Percentiles rank a stretch among this genome's conserved stretches.
Conservation (phyloP, 1,140 invertebrate species). For the Antheraea mylitta region DNA sequence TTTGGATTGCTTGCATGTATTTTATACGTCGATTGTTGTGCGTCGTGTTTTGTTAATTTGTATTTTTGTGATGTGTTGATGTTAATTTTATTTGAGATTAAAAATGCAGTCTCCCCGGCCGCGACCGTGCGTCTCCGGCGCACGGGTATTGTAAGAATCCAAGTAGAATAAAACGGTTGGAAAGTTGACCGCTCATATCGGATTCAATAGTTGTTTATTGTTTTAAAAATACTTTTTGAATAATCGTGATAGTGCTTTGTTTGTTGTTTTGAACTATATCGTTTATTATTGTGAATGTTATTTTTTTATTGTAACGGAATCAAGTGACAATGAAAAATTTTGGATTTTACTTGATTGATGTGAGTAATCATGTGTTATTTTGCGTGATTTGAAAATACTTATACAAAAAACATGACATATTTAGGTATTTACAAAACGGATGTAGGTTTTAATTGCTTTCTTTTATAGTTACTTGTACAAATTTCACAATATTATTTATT, state of each 20-base stretch:
- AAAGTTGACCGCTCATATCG: not conserved
- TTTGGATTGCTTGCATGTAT: constrained; percentile 28
- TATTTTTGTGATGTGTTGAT: constrained; percentile 3
- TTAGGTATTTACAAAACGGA: not conserved
- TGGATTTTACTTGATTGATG: constrained; percentile 32
- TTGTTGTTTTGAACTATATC: not conserved
- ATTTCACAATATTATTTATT: not conserved
- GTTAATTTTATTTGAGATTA: not conserved
- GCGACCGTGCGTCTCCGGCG: not conserved
- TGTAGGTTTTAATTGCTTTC: not conserved
- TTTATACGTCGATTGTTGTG: not conserved
- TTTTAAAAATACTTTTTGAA: not conserved
- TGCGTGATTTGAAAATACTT: too few relatives aligned
- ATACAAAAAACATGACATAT: too few relatives aligned
- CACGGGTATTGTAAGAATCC: constrained; percentile 17
- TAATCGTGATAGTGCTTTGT: not conserved
- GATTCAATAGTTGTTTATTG: not conserved
- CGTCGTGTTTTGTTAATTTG: not conserved
- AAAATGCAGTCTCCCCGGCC: not conserved
- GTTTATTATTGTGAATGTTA: not conserved
- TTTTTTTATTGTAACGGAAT: not conserved
- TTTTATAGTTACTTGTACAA: not conserved
- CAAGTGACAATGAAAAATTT: constrained; percentile 35
- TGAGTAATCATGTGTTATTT: constrained; percentile 30
- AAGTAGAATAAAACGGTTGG: constrained; percentile 4